A percentile compares a stretch with the other conserved stretches of the same genome.
Conservation (phyloP, 2,888 invertebrate genomes). For the Amphipoea lucens region DNA sequence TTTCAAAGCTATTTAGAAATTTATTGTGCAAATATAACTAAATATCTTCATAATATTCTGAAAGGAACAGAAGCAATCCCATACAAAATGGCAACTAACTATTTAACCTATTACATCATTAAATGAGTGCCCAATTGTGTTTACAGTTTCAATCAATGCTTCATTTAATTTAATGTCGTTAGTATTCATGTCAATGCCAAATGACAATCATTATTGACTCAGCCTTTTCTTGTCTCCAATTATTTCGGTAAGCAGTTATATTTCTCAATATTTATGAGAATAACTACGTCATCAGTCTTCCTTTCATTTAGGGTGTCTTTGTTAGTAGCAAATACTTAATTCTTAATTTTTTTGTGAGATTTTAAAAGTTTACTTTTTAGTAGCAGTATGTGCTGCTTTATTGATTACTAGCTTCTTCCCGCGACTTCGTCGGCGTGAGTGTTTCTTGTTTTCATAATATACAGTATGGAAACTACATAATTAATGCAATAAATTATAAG, state of each 20-base stretch:
- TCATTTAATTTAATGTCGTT: constrained; percentile 38
- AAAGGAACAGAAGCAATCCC: too few relatives aligned
- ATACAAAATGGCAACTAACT: too few relatives aligned
- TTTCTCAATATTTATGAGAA: constrained; percentile 28
- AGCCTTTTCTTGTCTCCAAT: constrained; percentile 23
- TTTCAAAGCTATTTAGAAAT: background rate
- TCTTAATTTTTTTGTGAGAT: background rate
- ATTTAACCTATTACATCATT: background rate
- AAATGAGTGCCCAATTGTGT: constrained; percentile 4
- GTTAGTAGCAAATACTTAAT: too few relatives aligned
- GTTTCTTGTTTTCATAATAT: too few relatives aligned
- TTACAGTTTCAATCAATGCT: constrained; percentile 30
- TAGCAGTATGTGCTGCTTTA: background rate
- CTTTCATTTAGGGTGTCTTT: background rate
- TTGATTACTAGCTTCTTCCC: too few relatives aligned
- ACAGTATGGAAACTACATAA: too few relatives aligned
- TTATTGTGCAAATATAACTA: background rate
- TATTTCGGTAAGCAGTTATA: constrained; percentile 13
- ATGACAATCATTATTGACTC: constrained; percentile 19
- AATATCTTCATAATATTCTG: too few relatives aligned
- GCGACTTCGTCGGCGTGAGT: too few relatives aligned
- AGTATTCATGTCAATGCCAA: constrained; percentile 49
- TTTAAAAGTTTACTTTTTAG: background rate
- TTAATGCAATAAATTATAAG: too few relatives aligned
- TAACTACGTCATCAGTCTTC: background rate